Evolutionary conservation across 2,113 vertebrate genomes (phyloP).

Genomic region (Hucho hucho): DNA sequence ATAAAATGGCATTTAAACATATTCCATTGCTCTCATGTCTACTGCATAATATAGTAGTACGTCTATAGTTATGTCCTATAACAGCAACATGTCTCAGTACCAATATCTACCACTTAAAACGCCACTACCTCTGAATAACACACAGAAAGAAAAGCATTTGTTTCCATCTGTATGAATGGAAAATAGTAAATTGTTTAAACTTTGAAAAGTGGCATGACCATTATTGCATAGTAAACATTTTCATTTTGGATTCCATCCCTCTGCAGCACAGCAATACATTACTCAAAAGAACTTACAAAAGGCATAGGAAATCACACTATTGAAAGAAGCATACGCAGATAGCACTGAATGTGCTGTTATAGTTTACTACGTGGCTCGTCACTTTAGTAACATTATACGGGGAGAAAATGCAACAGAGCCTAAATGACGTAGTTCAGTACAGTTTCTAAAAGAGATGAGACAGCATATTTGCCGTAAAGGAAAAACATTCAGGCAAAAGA

Average conservation of each 20-base stretch:
- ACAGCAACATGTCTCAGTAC: slow-evolving; percentile 5
- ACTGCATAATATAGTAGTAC: background rate
- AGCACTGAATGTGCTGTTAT: slow-evolving; percentile 19
- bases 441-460: slow-evolving; percentile 46
- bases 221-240: slow-evolving; percentile 73
- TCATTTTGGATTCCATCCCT: slow-evolving; percentile 37
- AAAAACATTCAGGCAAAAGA: slow-evolving; percentile 61
- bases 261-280: slow-evolving; percentile 35
- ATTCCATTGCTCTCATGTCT: background rate
- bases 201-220: slow-evolving; percentile 46
- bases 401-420: slow-evolving; percentile 26
- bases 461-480: slow-evolving; percentile 23
- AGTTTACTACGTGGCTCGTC: slow-evolving; percentile 30
- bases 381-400: slow-evolving; percentile 55
- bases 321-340: background rate
- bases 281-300: slow-evolving; percentile 26
- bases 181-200: slow-evolving; percentile 14
- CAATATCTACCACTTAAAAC: slow-evolving; percentile 18
- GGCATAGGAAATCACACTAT: slow-evolving; percentile 41
- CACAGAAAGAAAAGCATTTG: slow-evolving; percentile 24
- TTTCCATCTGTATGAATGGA: slow-evolving; percentile 21
- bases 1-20: background rate
- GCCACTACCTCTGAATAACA: slow-evolving; percentile 28
- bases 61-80: background rate
- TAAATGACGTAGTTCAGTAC: slow-evolving; percentile 6